These are phyloP conservation scores for Oligia strigilis DNA, from an alignment of 2,888 invertebrate species.

Conservation along the genomic window DNA sequence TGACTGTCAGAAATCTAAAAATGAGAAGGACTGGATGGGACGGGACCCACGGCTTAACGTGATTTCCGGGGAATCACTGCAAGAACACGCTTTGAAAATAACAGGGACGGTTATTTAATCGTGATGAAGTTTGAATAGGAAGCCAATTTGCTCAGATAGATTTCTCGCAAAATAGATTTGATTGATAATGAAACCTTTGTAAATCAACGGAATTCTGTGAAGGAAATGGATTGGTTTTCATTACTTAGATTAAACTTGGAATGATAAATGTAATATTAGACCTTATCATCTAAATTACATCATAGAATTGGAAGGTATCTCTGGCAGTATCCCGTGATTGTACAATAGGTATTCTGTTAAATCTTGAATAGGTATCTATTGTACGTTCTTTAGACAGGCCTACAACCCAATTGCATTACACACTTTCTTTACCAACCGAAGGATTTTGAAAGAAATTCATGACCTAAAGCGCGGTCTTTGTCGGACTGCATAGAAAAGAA, in stretches of 20 bases:
- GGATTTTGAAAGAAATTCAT: neutral
- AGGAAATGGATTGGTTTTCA: neutral
- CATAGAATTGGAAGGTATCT: conserved; percentile 5
- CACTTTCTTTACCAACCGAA: neutral
- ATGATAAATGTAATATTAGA: conserved; percentile 3
- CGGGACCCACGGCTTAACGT: too few relatives aligned
- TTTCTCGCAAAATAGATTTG: neutral
- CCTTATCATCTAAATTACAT: neutral
- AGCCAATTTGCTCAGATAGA: neutral
- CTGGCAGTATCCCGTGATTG: neutral
- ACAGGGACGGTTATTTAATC: too few relatives aligned
- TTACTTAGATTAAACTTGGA: neutral
- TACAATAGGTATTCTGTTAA: neutral
- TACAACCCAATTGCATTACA: too few relatives aligned
- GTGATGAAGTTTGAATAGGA: neutral
- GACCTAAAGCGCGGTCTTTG: too few relatives aligned
- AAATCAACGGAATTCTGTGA: neutral
- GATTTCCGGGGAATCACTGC: too few relatives aligned
- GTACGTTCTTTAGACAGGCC: neutral
- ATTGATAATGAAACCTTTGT: neutral
- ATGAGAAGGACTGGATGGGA: too few relatives aligned
- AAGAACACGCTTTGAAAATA: too few relatives aligned
- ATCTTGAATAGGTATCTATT: conserved; percentile 1
- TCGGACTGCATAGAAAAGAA: too few relatives aligned
- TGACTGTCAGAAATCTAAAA: too few relatives aligned